A percentile compares a stretch with the other conserved stretches of the same genome.
phyloP scores from a whole-genome alignment of 2,888 invertebrate species.

The Hartigia nigra region DNA sequence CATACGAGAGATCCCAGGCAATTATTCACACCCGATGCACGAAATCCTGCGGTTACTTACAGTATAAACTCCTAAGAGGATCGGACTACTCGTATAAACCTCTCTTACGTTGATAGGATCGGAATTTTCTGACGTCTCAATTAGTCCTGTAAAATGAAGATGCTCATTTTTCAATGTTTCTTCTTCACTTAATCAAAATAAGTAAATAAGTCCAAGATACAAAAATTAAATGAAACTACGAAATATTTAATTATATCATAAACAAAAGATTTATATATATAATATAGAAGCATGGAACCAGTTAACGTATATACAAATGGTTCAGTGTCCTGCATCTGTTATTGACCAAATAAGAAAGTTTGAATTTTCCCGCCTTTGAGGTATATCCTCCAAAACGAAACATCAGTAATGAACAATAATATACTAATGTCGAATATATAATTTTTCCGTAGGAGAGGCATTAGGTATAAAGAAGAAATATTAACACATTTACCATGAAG shows the following conservation, averaged over 20 bases:
- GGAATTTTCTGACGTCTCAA: slow-evolving; percentile 22
- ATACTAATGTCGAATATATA: too few species aligned
- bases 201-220: not conserved
- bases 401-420: not conserved
- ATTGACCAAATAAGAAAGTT: not conserved
- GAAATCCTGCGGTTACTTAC: not conserved
- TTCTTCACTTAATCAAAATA: not conserved
- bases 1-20: slow-evolving; percentile 1
- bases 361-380: not conserved
- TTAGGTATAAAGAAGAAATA: not conserved
- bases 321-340: not conserved
- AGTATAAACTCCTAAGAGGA: slow-evolving; percentile 2
- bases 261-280: not conserved
- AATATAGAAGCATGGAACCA: not conserved
- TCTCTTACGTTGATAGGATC: slow-evolving; percentile 19
- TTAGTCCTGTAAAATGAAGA: slow-evolving; percentile 9
- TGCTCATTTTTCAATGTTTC: not conserved
- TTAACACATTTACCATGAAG: not conserved
- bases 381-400: not conserved
- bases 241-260: not conserved
- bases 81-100: not conserved
- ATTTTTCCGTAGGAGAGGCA: too few species aligned
- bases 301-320: not conserved
- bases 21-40: slow-evolving; percentile 5
- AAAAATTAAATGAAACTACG: not conserved